Evolutionary conservation across 1,140 invertebrate genomes (phyloP).

Genomic region (Coenobita brevimanus): DNA sequence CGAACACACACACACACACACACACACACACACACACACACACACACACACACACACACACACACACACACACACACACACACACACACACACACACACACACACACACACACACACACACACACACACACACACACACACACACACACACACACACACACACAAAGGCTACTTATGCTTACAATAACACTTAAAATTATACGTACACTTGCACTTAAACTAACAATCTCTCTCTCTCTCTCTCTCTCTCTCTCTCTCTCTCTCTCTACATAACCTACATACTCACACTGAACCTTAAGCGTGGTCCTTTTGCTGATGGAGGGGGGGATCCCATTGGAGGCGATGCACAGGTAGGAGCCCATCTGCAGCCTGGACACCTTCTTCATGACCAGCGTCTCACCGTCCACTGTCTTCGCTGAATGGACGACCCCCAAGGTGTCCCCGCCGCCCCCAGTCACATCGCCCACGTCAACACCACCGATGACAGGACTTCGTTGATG

Average conservation of each 20-base stretch:
- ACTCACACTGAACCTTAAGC: slow-evolving; percentile 91
- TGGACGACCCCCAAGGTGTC: background rate
- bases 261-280: too few relatives aligned
- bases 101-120: background rate
- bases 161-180: too few relatives aligned
- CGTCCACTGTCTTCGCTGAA: slow-evolving; percentile 79
- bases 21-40: too few relatives aligned
- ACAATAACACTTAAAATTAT: background rate
- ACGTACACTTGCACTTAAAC: too few relatives aligned
- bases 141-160: background rate
- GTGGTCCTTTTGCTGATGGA: slow-evolving; percentile 90
- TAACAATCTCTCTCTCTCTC: too few relatives aligned
- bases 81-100: background rate
- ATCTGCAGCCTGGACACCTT: slow-evolving; percentile 87
- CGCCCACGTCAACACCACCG: slow-evolving; percentile 17
- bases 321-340: slow-evolving; percentile 90
- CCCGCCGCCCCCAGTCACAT: background rate
- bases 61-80: too few relatives aligned
- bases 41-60: too few relatives aligned
- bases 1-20: too few relatives aligned
- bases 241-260: too few relatives aligned
- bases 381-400: slow-evolving; percentile 82
- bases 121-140: background rate
- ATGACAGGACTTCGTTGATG: slow-evolving; percentile 39
- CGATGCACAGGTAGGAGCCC: slow-evolving; percentile 90